Evolutionary conservation across 2,888 invertebrate genomes (phyloP).

Genomic region (Zele albiditarsus): DNA sequence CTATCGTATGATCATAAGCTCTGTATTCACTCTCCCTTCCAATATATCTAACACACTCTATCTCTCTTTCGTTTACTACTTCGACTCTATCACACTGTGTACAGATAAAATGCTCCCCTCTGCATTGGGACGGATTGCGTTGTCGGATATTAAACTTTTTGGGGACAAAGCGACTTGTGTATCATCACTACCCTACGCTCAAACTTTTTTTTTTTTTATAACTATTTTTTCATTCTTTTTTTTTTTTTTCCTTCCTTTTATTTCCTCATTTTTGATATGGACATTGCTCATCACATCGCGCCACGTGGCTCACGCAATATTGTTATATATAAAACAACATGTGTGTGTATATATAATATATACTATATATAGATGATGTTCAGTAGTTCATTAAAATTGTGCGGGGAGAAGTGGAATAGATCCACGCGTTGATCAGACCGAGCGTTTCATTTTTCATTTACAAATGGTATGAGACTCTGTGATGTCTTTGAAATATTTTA

Average conservation of each 20-base stretch:
- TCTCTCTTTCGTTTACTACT: not conserved
- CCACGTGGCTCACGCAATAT: slow-evolving; percentile 18
- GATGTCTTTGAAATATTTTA: not conserved
- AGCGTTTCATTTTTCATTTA: not conserved
- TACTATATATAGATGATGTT: not conserved
- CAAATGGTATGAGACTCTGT: not conserved
- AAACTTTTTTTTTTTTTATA: too few species aligned
- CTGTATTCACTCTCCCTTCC: slow-evolving; percentile 30
- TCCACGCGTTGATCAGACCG: not conserved
- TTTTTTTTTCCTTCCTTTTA: slow-evolving; percentile 19
- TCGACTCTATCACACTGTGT: not conserved
- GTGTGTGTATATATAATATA: not conserved
- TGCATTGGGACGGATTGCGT: slow-evolving; percentile 44
- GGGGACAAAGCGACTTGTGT: slow-evolving; percentile 55
- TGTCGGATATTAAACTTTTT: slow-evolving; percentile 69
- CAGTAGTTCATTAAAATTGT: not conserved
- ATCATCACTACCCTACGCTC: slow-evolving; percentile 36
- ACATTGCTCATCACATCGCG: slow-evolving; percentile 23
- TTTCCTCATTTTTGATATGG: slow-evolving; percentile 24
- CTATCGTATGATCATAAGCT: slow-evolving; percentile 42
- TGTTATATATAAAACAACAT: not conserved
- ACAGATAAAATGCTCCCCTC: slow-evolving; percentile 13
- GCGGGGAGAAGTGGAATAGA: not conserved
- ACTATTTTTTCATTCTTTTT: slow-evolving; percentile 27
- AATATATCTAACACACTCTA: slow-evolving; percentile 4